Evolutionary conservation across 2,797 vertebrate genomes (phyloP), one percentile per base, ranked within the genome.

Genomic region (Gadopsis marmoratus): DNA sequence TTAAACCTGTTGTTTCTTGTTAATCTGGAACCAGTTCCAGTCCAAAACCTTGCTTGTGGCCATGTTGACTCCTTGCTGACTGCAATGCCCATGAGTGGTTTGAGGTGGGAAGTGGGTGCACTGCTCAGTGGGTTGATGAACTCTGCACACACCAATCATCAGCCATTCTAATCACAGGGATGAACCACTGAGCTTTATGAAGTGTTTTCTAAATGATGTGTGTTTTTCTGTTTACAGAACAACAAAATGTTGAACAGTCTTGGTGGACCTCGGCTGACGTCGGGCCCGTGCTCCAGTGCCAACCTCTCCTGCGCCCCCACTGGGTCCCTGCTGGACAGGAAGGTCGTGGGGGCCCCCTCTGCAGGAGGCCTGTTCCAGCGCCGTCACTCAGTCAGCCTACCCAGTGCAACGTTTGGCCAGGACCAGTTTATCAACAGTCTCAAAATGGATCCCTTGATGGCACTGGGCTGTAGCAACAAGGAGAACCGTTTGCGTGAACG

Each of bases 281-380:
- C 73, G 53, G 64, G 70, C 69, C 79, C 82, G 21, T 88, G 86
- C 64, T 76, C 78, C 31, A 67, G 78, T 82, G 78, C 86, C 79
- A 85, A 21, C 58, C 65, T 70, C 67, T 91, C 94, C 72, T 94
- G 95, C 48, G 62, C 59, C 72, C 88, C 95, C 50, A 79, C 93
- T 71, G 94, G 94, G 86, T 93, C 95, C 93, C 94, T 96, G 93
- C 94, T 96, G 95, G 96, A 97, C 96, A 97, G 96, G 92, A 96
- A 96, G 86, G 96, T 94, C 12, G 96, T 95, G 88, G 96, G 96
- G 84, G 94, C 94, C 82, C 95, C 96, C 41, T 94, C 96, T 19
- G 69, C 71, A 39, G 75, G 59, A 63, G 95, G 91, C 82, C 91
- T 94, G 54, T 96, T 96, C 79, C 94, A 96, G 74, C 95, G 96